Percentiles rank a stretch among this genome's conserved stretches.
Evolutionary conservation across 1,140 invertebrate genomes (phyloP).

Genomic region (Harlomillsia oculata): DNA sequence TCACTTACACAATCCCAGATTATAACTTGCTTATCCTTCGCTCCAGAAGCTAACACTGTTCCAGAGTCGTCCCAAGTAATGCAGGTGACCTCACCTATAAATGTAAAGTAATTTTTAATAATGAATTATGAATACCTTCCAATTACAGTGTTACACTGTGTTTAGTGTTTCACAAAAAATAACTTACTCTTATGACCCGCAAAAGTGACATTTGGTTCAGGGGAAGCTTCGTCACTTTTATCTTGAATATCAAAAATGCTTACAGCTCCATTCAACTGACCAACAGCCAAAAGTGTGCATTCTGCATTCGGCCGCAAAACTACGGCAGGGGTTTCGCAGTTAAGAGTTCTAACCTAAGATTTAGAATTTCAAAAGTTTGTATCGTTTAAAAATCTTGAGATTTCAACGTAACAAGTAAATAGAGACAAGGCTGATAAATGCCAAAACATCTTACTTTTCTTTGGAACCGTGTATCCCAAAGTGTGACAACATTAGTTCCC

Average conservation of each 20-base stretch:
- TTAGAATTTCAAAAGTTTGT: background rate
- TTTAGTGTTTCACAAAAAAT: background rate
- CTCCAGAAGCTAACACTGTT: constrained; percentile 71
- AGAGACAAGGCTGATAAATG: no score
- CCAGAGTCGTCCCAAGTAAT: constrained; percentile 70
- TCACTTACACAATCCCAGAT: constrained; percentile 91
- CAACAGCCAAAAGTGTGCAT: constrained; percentile 70
- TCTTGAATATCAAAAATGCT: constrained; percentile 63
- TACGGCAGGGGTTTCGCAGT: constrained; percentile 34
- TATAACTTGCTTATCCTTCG: constrained; percentile 87
- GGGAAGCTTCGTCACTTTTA: constrained; percentile 40
- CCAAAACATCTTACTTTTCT: no score
- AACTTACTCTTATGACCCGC: constrained; percentile 64
- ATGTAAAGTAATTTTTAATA: background rate
- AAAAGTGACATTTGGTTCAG: constrained; percentile 65
- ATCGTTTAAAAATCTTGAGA: constrained; percentile 2
- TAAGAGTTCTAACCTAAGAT: constrained; percentile 36
- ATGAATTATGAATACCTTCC: background rate
- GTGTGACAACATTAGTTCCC: constrained; percentile 81
- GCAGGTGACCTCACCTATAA: constrained; percentile 60
- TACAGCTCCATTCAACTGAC: constrained; percentile 81
- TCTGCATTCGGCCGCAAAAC: constrained; percentile 49
- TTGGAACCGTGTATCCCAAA: constrained; percentile 85
- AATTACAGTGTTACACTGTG: no score
- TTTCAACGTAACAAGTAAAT: constrained; percentile 16